Evolutionary conservation across 64 coral and sea anemone genomes (phyloP).

Genomic region (Actinia equina): DNA sequence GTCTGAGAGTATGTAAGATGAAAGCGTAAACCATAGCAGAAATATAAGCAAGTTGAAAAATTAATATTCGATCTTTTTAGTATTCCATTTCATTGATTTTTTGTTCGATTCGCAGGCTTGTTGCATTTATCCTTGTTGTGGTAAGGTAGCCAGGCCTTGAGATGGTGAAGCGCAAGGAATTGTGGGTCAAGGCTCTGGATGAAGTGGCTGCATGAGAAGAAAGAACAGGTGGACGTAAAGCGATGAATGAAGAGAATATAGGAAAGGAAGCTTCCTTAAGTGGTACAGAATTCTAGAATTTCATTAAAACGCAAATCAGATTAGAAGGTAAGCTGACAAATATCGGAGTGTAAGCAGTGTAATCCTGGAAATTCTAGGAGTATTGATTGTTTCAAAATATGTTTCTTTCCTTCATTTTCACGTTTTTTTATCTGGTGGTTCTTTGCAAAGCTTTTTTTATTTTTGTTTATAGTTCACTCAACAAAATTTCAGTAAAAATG

Average conservation of each 20-base stretch:
- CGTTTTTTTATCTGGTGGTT: too few relatives aligned
- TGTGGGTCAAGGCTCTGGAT: background rate
- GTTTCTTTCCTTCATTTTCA: too few relatives aligned
- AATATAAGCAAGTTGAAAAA: background rate
- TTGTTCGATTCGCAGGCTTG: background rate
- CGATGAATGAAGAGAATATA: background rate
- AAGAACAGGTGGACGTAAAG: background rate
- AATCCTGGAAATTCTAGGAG: too few relatives aligned
- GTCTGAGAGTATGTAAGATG: conserved; percentile 65
- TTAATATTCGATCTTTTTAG: background rate
- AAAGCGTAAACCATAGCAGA: conserved; percentile 79
- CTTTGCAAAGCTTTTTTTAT: too few relatives aligned
- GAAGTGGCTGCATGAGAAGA: background rate
- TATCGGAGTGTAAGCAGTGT: too few relatives aligned
- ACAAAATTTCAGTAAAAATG: too few relatives aligned
- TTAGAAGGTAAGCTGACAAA: too few relatives aligned
- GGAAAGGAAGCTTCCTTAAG: too few relatives aligned
- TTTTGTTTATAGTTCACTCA: too few relatives aligned
- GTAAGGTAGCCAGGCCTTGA: background rate
- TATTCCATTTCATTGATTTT: background rate
- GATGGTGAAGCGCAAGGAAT: background rate
- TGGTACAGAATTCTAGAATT: too few relatives aligned
- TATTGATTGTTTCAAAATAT: too few relatives aligned
- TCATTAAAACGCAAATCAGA: too few relatives aligned
- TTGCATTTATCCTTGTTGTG: background rate